These are phyloP conservation scores for Xiphorhynchus erythropygius DNA, from an alignment of 2,797 vertebrate genomes.

Conservation along the genomic window DNA sequence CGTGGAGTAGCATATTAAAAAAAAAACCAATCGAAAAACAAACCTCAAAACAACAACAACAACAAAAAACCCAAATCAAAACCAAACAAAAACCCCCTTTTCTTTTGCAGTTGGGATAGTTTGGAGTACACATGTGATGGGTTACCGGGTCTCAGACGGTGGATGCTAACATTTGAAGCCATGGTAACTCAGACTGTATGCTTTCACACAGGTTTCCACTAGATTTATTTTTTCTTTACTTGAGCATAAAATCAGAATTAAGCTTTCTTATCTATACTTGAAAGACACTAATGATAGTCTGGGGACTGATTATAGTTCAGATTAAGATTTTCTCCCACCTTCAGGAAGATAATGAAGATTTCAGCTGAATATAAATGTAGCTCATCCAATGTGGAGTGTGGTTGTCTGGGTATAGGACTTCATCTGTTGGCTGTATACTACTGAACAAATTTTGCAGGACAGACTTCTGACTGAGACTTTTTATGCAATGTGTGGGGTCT, in stretches of 20 bases:
- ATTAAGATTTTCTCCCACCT: slow-evolving; percentile 11
- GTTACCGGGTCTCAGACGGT: not conserved
- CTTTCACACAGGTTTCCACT: not conserved
- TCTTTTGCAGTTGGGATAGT: not conserved
- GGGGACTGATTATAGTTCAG: slow-evolving; percentile 13
- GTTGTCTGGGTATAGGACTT: not conserved
- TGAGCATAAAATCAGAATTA: slow-evolving; percentile 36
- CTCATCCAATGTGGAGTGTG: not conserved
- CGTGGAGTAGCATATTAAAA: not conserved
- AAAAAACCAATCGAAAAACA: no score
- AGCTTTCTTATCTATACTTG: slow-evolving; percentile 13
- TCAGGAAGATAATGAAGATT: slow-evolving; percentile 10
- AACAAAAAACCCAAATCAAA: no score
- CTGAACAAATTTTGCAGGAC: not conserved
- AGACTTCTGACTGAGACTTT: not conserved
- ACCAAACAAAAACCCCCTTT: not conserved
- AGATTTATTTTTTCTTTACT: slow-evolving; percentile 17
- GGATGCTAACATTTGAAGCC: not conserved
- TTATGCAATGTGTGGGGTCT: not conserved
- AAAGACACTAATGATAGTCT: slow-evolving; percentile 27
- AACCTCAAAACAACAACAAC: no score
- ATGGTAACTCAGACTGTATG: not conserved
- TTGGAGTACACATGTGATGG: not conserved
- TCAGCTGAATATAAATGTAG: slow-evolving; percentile 5
- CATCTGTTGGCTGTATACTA: not conserved